These are phyloP conservation scores for Drosophila affinis DNA, from an alignment of 2,888 invertebrate species.

Conservation along the genomic window DNA sequence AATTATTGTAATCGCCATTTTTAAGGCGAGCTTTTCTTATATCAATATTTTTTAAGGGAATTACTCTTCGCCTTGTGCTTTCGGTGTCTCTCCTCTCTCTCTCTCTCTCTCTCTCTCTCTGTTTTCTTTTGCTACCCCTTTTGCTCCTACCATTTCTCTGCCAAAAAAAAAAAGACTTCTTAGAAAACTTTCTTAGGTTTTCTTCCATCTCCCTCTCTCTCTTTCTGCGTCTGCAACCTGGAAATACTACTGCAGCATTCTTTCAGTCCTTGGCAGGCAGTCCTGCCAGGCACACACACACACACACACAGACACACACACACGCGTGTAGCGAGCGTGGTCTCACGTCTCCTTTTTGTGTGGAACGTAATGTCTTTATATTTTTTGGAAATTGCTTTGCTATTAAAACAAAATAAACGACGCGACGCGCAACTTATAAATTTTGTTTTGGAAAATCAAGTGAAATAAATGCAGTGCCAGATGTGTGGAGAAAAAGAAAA, in stretches of 20 bases:
- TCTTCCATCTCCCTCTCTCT: too few relatives aligned
- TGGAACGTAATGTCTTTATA: constrained; percentile 43
- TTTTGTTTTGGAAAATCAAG: constrained; percentile 56
- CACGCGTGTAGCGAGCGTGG: background rate
- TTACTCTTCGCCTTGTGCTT: background rate
- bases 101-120: background rate
- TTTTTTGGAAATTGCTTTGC: constrained; percentile 48
- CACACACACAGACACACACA: too few relatives aligned
- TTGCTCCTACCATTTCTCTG: background rate
- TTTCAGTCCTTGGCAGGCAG: constrained; percentile 45
- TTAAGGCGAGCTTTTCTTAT: constrained; percentile 20
- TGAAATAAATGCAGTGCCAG: constrained; percentile 48
- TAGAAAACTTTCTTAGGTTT: background rate
- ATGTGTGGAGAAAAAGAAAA: background rate
- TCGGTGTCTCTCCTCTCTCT: background rate
- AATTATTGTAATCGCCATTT: constrained; percentile 36
- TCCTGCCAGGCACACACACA: constrained; percentile 15
- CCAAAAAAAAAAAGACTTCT: constrained; percentile 14
- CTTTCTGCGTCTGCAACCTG: constrained; percentile 16
- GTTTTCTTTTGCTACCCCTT: background rate
- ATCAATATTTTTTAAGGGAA: constrained; percentile 29
- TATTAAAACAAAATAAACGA: constrained; percentile 57
- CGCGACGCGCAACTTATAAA: constrained; percentile 61
- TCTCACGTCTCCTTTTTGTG: background rate
- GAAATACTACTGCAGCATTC: constrained; percentile 34